phyloP scores from a whole-genome alignment of 2,888 invertebrate genomes.

The Pharmacophagus antenor region DNA sequence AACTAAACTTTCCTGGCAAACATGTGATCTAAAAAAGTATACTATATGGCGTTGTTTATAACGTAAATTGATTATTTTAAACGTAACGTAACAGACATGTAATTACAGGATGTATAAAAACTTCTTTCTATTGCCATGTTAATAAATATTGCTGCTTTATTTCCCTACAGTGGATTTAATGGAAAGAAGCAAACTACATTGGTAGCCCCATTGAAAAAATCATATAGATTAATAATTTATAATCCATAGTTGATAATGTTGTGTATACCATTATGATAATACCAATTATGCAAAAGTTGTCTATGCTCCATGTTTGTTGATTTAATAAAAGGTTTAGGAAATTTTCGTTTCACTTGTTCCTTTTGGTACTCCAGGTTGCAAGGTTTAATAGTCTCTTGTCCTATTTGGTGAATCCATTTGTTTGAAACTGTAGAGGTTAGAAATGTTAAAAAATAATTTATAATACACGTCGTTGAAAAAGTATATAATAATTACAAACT shows the following conservation, averaged over 20 bases:
- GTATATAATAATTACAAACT: background rate
- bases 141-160: too few species aligned
- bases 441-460: background rate
- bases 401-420: conserved; percentile 96
- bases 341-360: conserved; percentile 54
- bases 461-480: too few species aligned
- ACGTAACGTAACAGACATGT: background rate
- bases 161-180: too few species aligned
- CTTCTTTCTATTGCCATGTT: background rate
- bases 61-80: background rate
- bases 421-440: conserved; percentile 85
- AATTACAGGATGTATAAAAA: background rate
- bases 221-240: background rate
- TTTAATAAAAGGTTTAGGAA: conserved; percentile 55
- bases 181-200: too few species aligned
- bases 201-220: background rate
- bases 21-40: background rate
- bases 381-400: conserved; percentile 90
- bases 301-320: conserved; percentile 40
- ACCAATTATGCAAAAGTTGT: conserved; percentile 3
- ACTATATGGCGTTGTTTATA: too few species aligned
- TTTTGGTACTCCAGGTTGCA: conserved; percentile 79
- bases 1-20: background rate
- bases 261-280: background rate
- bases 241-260: background rate